These are phyloP conservation scores for Selenia dentaria DNA, from an alignment of 2,888 invertebrate genomes.

Conservation along the genomic window DNA sequence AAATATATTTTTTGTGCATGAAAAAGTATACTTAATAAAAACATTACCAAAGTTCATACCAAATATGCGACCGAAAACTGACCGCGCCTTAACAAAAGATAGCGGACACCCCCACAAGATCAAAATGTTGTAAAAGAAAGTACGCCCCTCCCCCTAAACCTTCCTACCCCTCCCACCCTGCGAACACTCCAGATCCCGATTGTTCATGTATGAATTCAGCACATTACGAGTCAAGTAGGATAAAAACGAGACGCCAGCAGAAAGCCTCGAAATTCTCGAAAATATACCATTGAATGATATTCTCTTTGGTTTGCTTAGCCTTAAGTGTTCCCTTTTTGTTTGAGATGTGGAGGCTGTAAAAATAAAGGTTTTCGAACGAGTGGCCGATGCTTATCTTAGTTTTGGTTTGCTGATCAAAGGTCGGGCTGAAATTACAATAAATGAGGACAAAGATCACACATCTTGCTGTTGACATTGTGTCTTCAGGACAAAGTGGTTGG, in stretches of 20 bases:
- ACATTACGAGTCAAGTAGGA: slow-evolving; percentile 88
- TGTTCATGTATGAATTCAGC: slow-evolving; percentile 90
- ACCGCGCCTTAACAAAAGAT: slow-evolving; percentile 46
- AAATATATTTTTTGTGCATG: no score
- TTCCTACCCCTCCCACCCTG: slow-evolving; percentile 36
- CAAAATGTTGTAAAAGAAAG: slow-evolving; percentile 67
- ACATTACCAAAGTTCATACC: no score
- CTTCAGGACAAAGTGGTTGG: no score
- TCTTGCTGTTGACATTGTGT: no score
- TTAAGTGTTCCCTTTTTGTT: slow-evolving; percentile 40
- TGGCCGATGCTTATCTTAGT: slow-evolving; percentile 16
- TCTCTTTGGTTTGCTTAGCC: slow-evolving; percentile 46
- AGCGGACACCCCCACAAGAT: slow-evolving; percentile 42
- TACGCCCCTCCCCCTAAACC: slow-evolving; percentile 41
- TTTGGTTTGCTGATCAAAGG: slow-evolving; percentile 21
- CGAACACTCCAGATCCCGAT: slow-evolving; percentile 72
- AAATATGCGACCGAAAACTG: slow-evolving; percentile 16
- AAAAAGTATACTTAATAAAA: no score
- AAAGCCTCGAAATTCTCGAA: slow-evolving; percentile 60
- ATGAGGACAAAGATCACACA: neutral
- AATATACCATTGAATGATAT: slow-evolving; percentile 75
- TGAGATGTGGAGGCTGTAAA: slow-evolving; percentile 28
- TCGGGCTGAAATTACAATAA: neutral
- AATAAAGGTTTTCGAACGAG: slow-evolving; percentile 26
- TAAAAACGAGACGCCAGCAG: slow-evolving; percentile 78